A percentile compares a stretch with the other conserved stretches of the same genome.
Evolutionary conservation across 2,888 invertebrate species (phyloP).

Genomic region (Laspeyria flexula): DNA sequence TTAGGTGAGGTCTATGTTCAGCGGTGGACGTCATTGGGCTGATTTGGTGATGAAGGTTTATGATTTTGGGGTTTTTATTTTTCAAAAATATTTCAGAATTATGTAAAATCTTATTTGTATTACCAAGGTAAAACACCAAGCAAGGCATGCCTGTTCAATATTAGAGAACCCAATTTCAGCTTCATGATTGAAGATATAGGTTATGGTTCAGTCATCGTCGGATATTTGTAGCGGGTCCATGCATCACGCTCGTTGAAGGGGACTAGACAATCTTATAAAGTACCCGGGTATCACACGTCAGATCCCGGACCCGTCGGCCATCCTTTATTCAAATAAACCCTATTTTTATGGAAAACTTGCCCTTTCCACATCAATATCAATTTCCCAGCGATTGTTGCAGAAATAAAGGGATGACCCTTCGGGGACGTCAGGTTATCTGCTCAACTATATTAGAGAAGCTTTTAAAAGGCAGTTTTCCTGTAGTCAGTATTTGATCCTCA

Average conservation of each 20-base stretch:
- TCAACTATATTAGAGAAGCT: conserved; percentile 80
- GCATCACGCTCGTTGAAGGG: conserved; percentile 60
- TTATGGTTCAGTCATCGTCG: conserved; percentile 50
- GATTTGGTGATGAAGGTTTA: too few relatives aligned
- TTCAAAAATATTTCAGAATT: too few relatives aligned
- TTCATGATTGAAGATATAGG: conserved; percentile 44
- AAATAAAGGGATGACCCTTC: conserved; percentile 86
- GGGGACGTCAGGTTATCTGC: conserved; percentile 78
- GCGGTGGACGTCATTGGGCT: too few relatives aligned
- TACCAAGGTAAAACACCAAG: background rate
- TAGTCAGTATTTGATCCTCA: conserved; percentile 27
- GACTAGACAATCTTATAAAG: conserved; percentile 78
- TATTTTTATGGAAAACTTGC: conserved; percentile 86
- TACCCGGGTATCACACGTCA: conserved; percentile 72
- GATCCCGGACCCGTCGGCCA: conserved; percentile 71
- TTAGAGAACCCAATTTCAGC: conserved; percentile 25
- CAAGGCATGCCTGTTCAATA: background rate
- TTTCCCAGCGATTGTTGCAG: conserved; percentile 85
- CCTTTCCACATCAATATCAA: conserved; percentile 86
- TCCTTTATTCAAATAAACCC: conserved; percentile 87
- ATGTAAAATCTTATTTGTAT: too few relatives aligned
- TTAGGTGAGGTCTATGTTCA: too few relatives aligned
- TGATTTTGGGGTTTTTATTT: too few relatives aligned
- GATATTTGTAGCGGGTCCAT: conserved; percentile 57
- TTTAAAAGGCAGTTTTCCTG: conserved; percentile 55